These are phyloP conservation scores for Neria commutata DNA, from an alignment of 2,888 invertebrate species.

Conservation along the genomic window DNA sequence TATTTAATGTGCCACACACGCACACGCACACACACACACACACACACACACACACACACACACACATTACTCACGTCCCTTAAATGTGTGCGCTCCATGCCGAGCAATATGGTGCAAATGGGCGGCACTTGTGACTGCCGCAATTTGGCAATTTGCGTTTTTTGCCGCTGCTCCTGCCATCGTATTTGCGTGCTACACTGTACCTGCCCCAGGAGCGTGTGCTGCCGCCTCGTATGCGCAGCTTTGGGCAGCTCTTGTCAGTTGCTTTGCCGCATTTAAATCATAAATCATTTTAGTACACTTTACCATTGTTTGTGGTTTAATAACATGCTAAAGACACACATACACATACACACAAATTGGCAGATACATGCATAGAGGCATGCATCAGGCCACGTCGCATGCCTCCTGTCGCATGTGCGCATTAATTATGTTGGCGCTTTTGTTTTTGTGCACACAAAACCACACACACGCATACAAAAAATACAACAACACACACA, in stretches of 20 bases:
- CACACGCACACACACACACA: background rate
- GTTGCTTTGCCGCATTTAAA: slow-evolving; percentile 2
- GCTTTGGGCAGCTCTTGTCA: background rate
- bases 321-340: background rate
- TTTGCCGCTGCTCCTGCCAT: background rate
- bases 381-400: background rate
- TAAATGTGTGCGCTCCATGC: background rate
- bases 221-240: background rate
- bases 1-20: background rate
- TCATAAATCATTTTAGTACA: slow-evolving; percentile 25
- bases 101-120: background rate
- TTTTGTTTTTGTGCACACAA: slow-evolving; percentile 17
- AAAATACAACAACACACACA: no score
- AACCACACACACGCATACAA: no score
- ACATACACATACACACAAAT: slow-evolving; percentile 4
- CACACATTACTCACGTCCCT: background rate
- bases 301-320: slow-evolving; percentile 10
- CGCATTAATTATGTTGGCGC: slow-evolving; percentile 24
- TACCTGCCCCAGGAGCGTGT: no score
- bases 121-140: background rate
- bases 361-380: background rate
- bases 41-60: background rate
- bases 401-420: slow-evolving; percentile 6
- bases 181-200: background rate
- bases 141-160: background rate